Percentiles rank a stretch among this genome's conserved stretches.
Evolutionary conservation across 2,888 invertebrate genomes (phyloP).

Genomic region (Latrodectus hesperus): DNA sequence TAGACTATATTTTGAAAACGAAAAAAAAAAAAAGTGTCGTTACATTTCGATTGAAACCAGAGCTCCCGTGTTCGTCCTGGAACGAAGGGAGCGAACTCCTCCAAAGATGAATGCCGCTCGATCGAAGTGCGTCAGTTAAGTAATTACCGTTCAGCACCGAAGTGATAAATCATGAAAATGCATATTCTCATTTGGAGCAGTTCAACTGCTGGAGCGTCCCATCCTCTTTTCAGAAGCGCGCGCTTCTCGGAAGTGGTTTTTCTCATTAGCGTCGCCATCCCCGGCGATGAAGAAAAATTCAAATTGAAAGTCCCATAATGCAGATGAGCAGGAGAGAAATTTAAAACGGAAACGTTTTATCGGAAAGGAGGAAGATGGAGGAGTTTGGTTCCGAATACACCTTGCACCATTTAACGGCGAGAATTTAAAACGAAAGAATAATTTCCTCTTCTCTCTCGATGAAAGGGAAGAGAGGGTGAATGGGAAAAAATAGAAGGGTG

Average conservation of each 20-base stretch:
- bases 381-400: constrained; percentile 28
- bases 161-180: too few relatives aligned
- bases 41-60: too few relatives aligned
- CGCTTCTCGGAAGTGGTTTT: neutral
- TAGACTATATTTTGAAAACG: too few relatives aligned
- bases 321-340: constrained; percentile 19
- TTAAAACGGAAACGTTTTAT: constrained; percentile 33
- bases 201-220: too few relatives aligned
- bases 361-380: constrained; percentile 21
- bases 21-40: too few relatives aligned
- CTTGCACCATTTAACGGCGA: constrained; percentile 47
- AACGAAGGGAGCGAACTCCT: too few relatives aligned
- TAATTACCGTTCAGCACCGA: too few relatives aligned
- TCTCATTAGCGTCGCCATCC: neutral
- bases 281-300: neutral
- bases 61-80: too few relatives aligned
- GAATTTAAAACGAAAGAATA: constrained; percentile 44
- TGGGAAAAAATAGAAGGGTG: constrained; percentile 16
- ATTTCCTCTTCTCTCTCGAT: constrained; percentile 29
- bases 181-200: too few relatives aligned
- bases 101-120: too few relatives aligned
- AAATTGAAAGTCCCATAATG: constrained; percentile 7
- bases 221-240: too few relatives aligned
- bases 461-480: neutral
- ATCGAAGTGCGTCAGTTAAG: too few relatives aligned